phyloP scores from a whole-genome alignment of 2,797 vertebrate genomes.

The Lepilemur ruficaudatus region DNA sequence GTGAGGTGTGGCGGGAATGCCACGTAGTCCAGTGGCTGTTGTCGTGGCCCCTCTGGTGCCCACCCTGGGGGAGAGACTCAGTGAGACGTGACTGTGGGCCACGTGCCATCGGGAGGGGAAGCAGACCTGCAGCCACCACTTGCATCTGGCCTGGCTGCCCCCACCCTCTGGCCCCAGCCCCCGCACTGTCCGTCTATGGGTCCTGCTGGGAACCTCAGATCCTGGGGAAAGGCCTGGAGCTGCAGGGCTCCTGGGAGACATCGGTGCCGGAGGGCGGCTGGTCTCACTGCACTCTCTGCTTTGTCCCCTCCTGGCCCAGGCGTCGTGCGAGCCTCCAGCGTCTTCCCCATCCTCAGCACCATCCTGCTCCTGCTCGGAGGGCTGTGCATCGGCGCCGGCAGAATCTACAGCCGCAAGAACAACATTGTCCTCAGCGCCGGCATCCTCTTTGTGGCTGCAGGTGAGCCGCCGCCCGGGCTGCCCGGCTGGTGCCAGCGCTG shows the following conservation, averaged over 20 bases:
- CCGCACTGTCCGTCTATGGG: accelerated
- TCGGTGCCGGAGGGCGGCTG: accelerated
- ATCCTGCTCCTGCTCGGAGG: slow-evolving; percentile 94
- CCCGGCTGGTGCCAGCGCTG: accelerated
- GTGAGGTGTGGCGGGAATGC: accelerated
- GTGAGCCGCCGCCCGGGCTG: slow-evolving; percentile 73
- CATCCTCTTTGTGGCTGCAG: slow-evolving; percentile 97
- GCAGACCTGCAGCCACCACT: neutral
- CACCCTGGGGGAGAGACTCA: neutral
- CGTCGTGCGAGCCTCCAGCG: slow-evolving; percentile 95
- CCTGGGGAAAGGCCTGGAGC: neutral
- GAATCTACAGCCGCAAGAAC: slow-evolving; percentile 94
- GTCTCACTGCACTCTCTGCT: neutral
- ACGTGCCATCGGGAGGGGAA: accelerated
- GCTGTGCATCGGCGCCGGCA: slow-evolving; percentile 92
- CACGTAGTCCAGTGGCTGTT: neutral
- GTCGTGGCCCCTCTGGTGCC: neutral
- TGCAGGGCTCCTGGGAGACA: accelerated
- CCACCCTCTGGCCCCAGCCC: accelerated
- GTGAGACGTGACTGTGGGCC: accelerated
- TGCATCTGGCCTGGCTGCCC: neutral
- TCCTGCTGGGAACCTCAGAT: neutral
- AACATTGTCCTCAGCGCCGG: slow-evolving; percentile 96
- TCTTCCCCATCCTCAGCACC: slow-evolving; percentile 97
- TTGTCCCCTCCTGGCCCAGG: slow-evolving; percentile 83